These are phyloP conservation scores for Habroteleia sp. DNA, from an alignment of 2,888 invertebrate species.

Conservation along the genomic window DNA sequence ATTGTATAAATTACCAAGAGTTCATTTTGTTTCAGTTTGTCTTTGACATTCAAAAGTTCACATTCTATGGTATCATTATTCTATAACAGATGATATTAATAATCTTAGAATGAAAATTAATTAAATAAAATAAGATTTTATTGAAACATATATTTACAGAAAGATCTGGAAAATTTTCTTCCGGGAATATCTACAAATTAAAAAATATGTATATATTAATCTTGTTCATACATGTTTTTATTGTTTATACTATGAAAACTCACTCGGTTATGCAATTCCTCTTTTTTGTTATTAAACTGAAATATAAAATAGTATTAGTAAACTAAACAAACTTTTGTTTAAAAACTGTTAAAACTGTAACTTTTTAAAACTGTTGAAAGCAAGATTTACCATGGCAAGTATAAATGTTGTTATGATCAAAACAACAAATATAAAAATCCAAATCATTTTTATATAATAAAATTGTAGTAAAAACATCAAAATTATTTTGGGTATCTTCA, in stretches of 20 bases:
- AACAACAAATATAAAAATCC: constrained; percentile 72
- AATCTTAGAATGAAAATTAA: background rate
- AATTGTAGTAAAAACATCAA: constrained; percentile 61
- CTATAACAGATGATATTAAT: background rate
- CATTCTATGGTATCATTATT: constrained; percentile 3
- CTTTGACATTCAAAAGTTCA: constrained; percentile 4
- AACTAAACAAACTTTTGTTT: no score
- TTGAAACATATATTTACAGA: no score
- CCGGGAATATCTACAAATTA: constrained; percentile 1
- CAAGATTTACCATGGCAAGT: constrained; percentile 71
- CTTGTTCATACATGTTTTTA: no score
- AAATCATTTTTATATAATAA: constrained; percentile 69
- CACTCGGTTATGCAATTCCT: constrained; percentile 69
- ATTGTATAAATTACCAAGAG: constrained; percentile 23
- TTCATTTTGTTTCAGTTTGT: constrained; percentile 31
- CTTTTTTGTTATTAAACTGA: constrained; percentile 67
- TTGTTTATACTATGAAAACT: constrained; percentile 52
- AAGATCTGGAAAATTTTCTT: no score
- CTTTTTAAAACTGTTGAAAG: no score
- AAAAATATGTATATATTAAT: no score
- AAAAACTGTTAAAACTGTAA: no score
- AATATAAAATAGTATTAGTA: constrained; percentile 54
- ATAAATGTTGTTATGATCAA: constrained; percentile 68
- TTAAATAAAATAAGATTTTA: no score
- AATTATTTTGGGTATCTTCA: no score